Percentiles rank a stretch among this genome's conserved stretches.
Conservation (phyloP, 2,113 vertebrate genomes). For the Lagopus leucura region DNA sequence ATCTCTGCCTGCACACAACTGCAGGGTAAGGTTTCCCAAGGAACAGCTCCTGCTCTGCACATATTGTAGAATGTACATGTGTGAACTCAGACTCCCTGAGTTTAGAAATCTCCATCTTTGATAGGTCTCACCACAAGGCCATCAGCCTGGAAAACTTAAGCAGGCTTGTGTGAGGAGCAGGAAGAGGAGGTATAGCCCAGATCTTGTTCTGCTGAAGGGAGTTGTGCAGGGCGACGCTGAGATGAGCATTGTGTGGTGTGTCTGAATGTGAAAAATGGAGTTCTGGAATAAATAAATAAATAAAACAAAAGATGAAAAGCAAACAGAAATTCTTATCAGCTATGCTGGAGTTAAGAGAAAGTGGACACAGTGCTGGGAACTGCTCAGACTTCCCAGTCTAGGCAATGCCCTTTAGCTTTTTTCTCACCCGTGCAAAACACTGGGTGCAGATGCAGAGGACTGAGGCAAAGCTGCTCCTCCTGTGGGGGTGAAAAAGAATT, state of each 20-base stretch:
- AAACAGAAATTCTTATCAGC: neutral
- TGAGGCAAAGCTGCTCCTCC: neutral
- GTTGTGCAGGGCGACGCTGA: neutral
- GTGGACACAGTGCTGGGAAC: neutral
- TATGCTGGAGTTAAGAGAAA: neutral
- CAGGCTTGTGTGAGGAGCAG: neutral
- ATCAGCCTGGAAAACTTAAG: neutral
- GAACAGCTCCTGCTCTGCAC: neutral
- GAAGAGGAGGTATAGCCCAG: neutral
- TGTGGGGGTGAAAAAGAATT: neutral
- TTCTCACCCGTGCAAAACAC: fast-evolving
- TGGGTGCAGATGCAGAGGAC: neutral
- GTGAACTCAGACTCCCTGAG: neutral
- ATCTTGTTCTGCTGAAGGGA: neutral
- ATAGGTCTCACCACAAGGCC: neutral
- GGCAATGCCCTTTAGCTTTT: fast-evolving
- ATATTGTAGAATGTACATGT: neutral
- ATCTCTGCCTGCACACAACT: neutral
- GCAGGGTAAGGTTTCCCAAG: neutral
- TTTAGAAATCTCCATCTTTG: neutral
- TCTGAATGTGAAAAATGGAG: neutral
- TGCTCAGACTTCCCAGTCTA: neutral
- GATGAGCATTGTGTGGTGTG: neutral
- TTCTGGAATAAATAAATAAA: neutral
- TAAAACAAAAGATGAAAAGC: neutral